phyloP scores from a whole-genome alignment of 2,113 vertebrate genomes.

The Phylloscopus trochiloides region DNA sequence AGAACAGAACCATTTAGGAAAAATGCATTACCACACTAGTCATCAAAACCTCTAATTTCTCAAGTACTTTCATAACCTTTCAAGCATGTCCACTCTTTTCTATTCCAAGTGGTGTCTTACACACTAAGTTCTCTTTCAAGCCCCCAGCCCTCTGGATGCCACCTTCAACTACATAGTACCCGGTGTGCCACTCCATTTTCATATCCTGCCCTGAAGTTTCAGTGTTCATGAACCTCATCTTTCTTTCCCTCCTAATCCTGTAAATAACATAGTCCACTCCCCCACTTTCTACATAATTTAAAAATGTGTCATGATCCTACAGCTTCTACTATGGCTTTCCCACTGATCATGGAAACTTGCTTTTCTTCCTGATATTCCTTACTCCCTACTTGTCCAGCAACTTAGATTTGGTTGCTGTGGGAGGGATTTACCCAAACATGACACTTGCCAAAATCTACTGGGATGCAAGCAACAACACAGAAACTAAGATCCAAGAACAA shows the following conservation, averaged over 20 bases:
- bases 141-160: accelerated
- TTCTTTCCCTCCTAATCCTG: not conserved
- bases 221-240: not conserved
- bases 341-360: not conserved
- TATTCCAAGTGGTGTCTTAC: not conserved
- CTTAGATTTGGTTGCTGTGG: not conserved
- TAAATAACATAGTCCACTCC: not conserved
- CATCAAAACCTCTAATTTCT: not conserved
- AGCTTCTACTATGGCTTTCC: not conserved
- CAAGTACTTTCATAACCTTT: not conserved
- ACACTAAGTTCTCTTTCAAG: not conserved
- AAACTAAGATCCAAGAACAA: not conserved
- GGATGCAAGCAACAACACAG: not conserved
- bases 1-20: too few species aligned
- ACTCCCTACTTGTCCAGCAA: not conserved
- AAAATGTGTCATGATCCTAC: not conserved
- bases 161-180: not conserved
- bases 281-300: not conserved
- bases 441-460: not conserved
- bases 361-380: not conserved
- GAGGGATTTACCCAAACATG: not conserved
- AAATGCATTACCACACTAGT: not conserved
- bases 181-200: not conserved
- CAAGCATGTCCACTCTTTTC: not conserved
- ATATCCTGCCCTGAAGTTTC: not conserved